Percentiles rank a stretch among this genome's conserved stretches.
phyloP scores from a whole-genome alignment of 2,888 invertebrate genomes.

The Acheta domesticus region DNA sequence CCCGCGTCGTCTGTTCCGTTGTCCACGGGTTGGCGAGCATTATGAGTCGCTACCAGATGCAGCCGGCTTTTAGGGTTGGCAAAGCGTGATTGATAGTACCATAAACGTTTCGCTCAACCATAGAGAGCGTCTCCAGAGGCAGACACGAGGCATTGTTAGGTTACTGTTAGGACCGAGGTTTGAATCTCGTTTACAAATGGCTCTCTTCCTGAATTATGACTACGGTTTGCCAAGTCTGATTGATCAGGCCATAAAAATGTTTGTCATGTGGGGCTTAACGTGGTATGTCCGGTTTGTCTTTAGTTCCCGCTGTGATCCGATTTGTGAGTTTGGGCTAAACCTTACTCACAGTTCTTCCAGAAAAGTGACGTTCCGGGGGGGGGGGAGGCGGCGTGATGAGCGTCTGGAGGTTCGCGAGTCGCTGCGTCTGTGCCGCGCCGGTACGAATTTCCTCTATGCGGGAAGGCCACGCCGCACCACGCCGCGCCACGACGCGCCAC shows the following conservation, averaged over 20 bases:
- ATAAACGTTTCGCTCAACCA: conserved; percentile 5
- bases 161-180: background rate
- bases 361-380: no score
- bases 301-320: background rate
- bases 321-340: background rate
- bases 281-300: background rate
- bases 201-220: conserved; percentile 4
- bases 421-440: background rate
- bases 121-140: background rate
- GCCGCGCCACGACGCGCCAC: no score
- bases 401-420: no score
- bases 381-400: no score
- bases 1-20: background rate
- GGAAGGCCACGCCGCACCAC: background rate
- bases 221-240: conserved; percentile 5
- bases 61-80: background rate
- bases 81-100: conserved; percentile 18
- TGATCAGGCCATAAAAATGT: background rate
- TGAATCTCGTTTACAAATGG: background rate
- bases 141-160: background rate
- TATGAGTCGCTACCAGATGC: conserved; percentile 10
- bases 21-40: conserved; percentile 3
- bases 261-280: background rate
- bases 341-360: no score
- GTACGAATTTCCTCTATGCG: conserved; percentile 18